A percentile compares a stretch with the other conserved stretches of the same genome.
These are phyloP conservation scores for Calyptommatus sinebrachiatus DNA, from an alignment of 2,113 vertebrate genomes.

Conservation along the genomic window DNA sequence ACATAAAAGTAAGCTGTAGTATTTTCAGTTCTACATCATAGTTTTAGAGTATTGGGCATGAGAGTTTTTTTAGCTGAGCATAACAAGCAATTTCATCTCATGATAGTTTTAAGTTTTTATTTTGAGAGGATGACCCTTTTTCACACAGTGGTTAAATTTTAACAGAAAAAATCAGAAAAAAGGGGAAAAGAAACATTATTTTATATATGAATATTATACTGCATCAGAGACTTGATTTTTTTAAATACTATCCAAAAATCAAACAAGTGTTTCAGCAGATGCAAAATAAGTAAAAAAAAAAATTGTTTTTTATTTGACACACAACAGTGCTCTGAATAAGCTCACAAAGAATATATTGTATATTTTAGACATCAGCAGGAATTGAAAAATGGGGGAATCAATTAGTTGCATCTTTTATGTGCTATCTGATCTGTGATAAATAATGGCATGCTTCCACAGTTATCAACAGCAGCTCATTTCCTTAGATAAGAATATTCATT, in stretches of 20 bases:
- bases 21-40: no score
- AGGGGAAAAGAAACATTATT: no score
- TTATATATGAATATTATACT: background rate
- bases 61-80: no score
- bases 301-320: background rate
- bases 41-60: no score
- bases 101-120: no score
- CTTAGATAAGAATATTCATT: conserved; percentile 11
- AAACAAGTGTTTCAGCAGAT: background rate
- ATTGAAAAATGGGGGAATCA: background rate
- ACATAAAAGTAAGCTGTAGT: no score
- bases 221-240: background rate
- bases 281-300: background rate
- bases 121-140: no score
- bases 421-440: conserved; percentile 21
- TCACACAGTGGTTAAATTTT: no score
- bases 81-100: no score
- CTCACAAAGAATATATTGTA: background rate
- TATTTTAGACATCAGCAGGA: background rate
- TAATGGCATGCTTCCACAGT: background rate
- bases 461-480: background rate
- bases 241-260: background rate
- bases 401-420: conserved; percentile 1
- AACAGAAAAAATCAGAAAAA: no score
- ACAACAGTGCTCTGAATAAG: background rate